Conservation (phyloP, 2,113 vertebrate species). For the Grammatotria lemairii region DNA sequence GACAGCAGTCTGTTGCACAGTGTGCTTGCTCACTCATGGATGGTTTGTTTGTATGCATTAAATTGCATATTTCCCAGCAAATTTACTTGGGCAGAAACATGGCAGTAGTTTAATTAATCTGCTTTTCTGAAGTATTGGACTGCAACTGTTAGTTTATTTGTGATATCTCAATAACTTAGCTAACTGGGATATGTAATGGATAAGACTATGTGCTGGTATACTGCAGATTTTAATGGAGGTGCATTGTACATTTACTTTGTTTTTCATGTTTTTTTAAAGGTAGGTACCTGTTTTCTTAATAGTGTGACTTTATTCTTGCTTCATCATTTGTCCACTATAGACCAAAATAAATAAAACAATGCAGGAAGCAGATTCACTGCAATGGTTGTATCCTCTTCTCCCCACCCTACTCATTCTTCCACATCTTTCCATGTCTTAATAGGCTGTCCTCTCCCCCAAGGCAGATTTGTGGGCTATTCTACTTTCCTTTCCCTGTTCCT, state of each 20-base stretch:
- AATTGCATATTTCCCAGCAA: not conserved
- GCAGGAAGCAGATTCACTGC: not conserved
- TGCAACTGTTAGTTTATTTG: not conserved
- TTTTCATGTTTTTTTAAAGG: not conserved
- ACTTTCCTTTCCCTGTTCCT: not conserved
- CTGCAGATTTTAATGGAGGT: not conserved
- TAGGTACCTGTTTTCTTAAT: not conserved
- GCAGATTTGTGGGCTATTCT: not conserved
- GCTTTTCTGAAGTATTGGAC: not conserved
- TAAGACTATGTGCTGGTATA: not conserved
- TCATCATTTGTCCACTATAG: not conserved
- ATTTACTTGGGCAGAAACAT: not conserved
- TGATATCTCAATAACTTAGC: not conserved
- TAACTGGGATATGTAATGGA: not conserved
- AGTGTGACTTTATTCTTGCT: not conserved
- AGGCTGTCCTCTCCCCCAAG: slow-evolving; percentile 2
- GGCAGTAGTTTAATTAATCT: not conserved
- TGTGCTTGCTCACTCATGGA: not conserved
- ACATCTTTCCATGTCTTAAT: not conserved
- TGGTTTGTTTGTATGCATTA: not conserved
- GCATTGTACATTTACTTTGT: not conserved
- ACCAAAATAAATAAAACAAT: not conserved
- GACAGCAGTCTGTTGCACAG: not conserved
- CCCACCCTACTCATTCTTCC: not conserved
- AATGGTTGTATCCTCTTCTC: not conserved